phyloP scores from a whole-genome alignment of 2,797 vertebrate species.

The Eremophila alpestris region DNA sequence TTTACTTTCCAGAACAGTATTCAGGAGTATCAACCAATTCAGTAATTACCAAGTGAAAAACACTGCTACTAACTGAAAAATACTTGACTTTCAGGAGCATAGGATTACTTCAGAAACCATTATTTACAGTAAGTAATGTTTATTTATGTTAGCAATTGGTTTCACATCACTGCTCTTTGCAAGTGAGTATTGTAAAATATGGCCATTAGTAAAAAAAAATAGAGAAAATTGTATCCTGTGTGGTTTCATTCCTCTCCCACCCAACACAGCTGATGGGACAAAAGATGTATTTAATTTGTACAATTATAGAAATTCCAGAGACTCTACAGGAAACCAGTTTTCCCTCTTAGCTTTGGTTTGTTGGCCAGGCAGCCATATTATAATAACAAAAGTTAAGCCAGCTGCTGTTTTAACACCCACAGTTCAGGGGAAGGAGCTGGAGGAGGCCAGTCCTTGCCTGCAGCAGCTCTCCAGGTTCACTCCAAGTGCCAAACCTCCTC shows the following conservation, averaged over 20 bases:
- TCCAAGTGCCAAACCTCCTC: neutral
- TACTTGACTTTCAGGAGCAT: neutral
- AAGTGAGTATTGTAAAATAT: neutral
- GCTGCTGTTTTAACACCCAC: neutral
- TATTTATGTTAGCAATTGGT: slow-evolving; percentile 4
- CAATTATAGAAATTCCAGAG: neutral
- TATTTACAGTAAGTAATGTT: neutral
- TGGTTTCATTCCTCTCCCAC: slow-evolving; percentile 14
- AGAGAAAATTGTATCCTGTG: neutral
- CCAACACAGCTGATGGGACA: neutral
- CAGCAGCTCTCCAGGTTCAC: neutral
- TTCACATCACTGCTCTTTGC: neutral
- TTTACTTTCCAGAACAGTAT: neutral
- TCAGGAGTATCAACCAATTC: neutral
- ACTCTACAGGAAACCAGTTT: neutral
- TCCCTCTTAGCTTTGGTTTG: neutral
- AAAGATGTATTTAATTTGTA: neutral
- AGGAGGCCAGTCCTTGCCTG: neutral
- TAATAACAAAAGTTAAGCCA: neutral
- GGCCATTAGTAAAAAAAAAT: neutral
- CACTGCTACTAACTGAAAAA: neutral
- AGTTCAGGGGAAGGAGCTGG: neutral
- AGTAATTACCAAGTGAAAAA: neutral
- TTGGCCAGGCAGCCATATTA: neutral
- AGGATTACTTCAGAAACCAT: slow-evolving; percentile 4